Base-by-base conservation (phyloP, 1,140 invertebrate genomes). In the Platyscapa corneri region DNA sequence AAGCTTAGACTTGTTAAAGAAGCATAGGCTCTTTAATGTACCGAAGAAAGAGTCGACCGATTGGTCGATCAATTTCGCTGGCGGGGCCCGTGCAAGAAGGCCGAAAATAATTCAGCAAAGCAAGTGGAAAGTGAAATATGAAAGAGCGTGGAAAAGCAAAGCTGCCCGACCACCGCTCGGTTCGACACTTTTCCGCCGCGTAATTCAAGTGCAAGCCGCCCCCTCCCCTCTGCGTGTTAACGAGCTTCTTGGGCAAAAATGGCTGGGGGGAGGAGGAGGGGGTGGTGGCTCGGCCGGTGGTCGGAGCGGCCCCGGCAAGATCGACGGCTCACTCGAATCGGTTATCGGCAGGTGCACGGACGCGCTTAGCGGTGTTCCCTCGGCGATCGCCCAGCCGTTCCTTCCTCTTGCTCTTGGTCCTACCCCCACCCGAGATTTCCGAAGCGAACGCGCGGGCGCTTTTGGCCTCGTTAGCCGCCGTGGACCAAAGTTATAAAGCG, bases 401-500 rank as follows among this genome's bases (percentile, higher is more conserved):
- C n/a, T 32, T 56, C 75, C 75, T n/a, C n/a, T 49, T 49, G 46
- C n/a, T 53, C 46, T 34, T 56, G 75, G 75, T 49, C 70, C 70
- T 37, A 39, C 30, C 70, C 70, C 37, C 37, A n/a, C 37, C 37
- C 8, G 56, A 60, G 56, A 23, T 60, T 27, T 23, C 56, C 56
- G 8, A 53, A 53, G 49, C 87, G 85, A 87, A 79, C 83, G 81
- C 16, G 49, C 75, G 83, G 75, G 77, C 72, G 64, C 87, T 90
- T 92, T 90, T 91, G 92, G 91, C 92, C 91, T 91, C 89, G 89
- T 92, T 93, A 90, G 85, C 85, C 87, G 56, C 56, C 56, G 85
- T 84, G 87, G 89, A 89, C 90, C 89, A 91, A 92, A 91, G 90
- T 92, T 93, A 92, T 93, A 93, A 93, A 93, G 91, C 88, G 88